Percentiles rank a stretch among this genome's conserved stretches.
Conservation (phyloP, 1,140 invertebrate species). For the Tenebrio molitor region DNA sequence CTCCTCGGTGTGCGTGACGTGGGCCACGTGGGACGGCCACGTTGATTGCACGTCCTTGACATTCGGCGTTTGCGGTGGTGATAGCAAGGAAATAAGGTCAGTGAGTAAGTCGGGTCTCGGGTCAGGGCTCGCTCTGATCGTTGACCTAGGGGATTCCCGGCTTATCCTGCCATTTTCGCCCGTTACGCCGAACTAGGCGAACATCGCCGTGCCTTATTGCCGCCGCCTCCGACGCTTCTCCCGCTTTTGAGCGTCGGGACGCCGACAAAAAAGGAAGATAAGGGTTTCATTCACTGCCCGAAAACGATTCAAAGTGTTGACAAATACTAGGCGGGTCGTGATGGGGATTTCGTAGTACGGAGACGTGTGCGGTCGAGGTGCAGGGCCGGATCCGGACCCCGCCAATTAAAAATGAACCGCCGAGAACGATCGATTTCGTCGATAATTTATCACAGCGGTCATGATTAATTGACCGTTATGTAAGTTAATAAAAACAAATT, state of each 20-base stretch:
- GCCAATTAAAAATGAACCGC: too few relatives aligned
- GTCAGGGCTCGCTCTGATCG: conserved; percentile 56
- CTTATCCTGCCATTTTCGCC: conserved; percentile 55
- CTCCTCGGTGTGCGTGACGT: conserved; percentile 31
- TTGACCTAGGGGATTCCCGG: conserved; percentile 59
- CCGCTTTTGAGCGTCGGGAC: conserved; percentile 38
- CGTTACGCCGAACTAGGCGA: conserved; percentile 25
- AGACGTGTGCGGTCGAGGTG: not conserved
- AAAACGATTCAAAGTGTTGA: conserved; percentile 42
- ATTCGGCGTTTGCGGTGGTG: conserved; percentile 40
- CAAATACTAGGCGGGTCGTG: conserved; percentile 29
- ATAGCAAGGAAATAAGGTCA: conserved; percentile 53
- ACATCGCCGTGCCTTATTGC: conserved; percentile 38
- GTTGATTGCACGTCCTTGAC: conserved; percentile 50
- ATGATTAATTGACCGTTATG: conserved; percentile 26
- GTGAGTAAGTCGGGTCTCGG: conserved; percentile 52
- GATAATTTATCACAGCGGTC: not conserved
- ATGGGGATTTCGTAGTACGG: conserved; percentile 32
- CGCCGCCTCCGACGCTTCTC: conserved; percentile 30
- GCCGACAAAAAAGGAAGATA: conserved; percentile 43
- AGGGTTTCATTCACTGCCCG: conserved; percentile 43
- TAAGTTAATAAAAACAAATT: conserved; percentile 32
- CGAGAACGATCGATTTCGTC: too few relatives aligned
- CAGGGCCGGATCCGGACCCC: too few relatives aligned
- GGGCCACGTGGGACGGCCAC: not conserved